Evolutionary conservation across 2,797 vertebrate species (phyloP), one percentile per base, ranked within the genome.

Genomic region (Cirrhinus molitorella): DNA sequence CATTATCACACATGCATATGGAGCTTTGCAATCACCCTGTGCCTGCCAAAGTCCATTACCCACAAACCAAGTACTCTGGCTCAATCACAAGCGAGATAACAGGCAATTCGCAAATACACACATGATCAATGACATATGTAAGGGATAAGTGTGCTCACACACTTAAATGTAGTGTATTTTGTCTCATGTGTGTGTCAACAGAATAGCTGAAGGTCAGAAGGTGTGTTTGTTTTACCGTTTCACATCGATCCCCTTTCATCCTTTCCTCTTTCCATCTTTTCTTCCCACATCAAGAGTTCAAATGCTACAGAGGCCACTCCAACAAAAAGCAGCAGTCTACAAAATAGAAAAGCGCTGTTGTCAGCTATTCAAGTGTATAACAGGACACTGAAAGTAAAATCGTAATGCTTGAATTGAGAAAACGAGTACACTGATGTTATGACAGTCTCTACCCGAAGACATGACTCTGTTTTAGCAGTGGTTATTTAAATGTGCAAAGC

Each of bases 21-120:
- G 67, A 84, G 75, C 84, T 78, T 25, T 71, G 72, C 85, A 81
- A 61, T 79, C 63, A 63, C 74, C 55, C 37, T 61, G 80, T 45
- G 45, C 25, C 77, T 88, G 85, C 77, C 84, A 85, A 23, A 74
- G 80, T 66, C 70, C 77, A 85, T 89, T 88, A 80, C 66, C 73
- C 91, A 90, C 88, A 92, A 91, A 90, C 87, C 89, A 88, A 87
- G 82, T 59, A 7, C 76, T 67, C 45, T 5, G 12, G 23, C 47
- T 68, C 34, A 63, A 49, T 68, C 40, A 70, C 57, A 61, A 74
- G 70, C 25, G 14, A 31, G 51, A 34, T 45, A 13, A 45, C 13
- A 17, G 31, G 9, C 49, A 70, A 72, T 78, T 83, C 84, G 87
- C 83, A 83, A n/a, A 31, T 53, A 84, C 79, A 57, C 81, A 66